These are phyloP conservation scores for Eonycteris spelaea DNA, from an alignment of 2,113 vertebrate species.

Conservation along the genomic window DNA sequence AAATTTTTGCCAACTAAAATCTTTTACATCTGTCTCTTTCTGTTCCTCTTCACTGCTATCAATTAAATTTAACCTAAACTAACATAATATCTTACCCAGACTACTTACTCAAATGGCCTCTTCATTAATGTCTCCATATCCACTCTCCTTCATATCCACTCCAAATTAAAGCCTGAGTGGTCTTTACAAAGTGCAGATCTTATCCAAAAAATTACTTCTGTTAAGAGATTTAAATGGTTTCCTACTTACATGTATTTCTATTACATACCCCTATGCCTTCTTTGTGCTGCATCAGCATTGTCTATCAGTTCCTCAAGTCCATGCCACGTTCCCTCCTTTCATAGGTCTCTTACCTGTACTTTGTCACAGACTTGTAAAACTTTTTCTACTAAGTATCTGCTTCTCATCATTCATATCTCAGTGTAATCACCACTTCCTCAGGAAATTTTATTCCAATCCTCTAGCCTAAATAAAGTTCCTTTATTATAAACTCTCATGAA, in stretches of 20 bases:
- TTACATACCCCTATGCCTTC: not conserved
- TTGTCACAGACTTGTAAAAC: not conserved
- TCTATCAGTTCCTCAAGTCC: not conserved
- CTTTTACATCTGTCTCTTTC: not conserved
- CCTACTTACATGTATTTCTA: not conserved
- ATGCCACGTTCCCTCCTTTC: not conserved
- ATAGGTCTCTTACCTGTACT: not conserved
- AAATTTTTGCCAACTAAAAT: not conserved
- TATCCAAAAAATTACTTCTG: not conserved
- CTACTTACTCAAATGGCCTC: not conserved
- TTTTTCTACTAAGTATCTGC: not conserved
- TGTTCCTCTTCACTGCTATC: not conserved
- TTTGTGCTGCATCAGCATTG: not conserved
- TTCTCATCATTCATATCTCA: not conserved
- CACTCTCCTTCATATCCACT: not conserved
- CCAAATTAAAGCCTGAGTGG: not conserved
- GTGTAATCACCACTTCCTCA: not conserved
- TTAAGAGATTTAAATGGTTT: not conserved
- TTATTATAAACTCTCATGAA: not conserved
- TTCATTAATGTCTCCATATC: not conserved
- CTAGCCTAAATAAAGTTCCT: not conserved
- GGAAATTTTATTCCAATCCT: not conserved
- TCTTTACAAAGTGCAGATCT: slow-evolving; percentile 1
- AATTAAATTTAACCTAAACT: not conserved
- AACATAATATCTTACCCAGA: not conserved